Evolutionary conservation across 2,888 invertebrate genomes (phyloP), one percentile per base, ranked within the genome.

Genomic region (Gandaritis pyraliata): DNA sequence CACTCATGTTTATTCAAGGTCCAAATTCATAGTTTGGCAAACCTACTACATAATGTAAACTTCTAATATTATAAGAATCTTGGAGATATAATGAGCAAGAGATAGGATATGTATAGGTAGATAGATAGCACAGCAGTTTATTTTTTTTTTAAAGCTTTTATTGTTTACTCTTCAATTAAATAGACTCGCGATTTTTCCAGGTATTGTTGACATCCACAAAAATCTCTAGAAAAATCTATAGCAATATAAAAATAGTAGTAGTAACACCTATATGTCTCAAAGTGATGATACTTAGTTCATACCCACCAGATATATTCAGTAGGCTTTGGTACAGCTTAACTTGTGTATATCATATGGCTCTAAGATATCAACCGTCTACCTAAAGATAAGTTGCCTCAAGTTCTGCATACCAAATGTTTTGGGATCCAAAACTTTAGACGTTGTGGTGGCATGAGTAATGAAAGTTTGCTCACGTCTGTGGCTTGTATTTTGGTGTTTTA

Each of bases 391-490:
- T 83, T 82, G 66, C 70, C 63, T 65, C 79, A 80, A 82, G 78
- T 84, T 83, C 72, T 73, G 82, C 81, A 83, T 83, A 81, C 80
- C 80, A 82, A 84, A 81, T 81, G 75, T 71, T 69, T 75, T 71
- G 75, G 78, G 77, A 78, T 79, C 77, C 74, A 68, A 74, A 85
- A 85, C 78, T 86, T 86, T 76, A 66, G 63, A 65, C 68, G 69
- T 70, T 74, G 79, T 70, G 76, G 78, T 65, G 69, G 78, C 75
- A 72, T 74, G 71, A 72, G 72, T 76, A 73, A 79, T 74, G 72
- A 69, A 72, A 70, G 68, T 70, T 58, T 13, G 47, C 58, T 65
- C 68, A 70, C 68, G 72, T 73, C 61, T 43, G 58, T 58, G 49
- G 61, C 65, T 59, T 71, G 60, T 62, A 58, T 63, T 54, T 56